Evolutionary conservation across 2,888 invertebrate genomes (phyloP), one percentile per base, ranked within the genome.

Genomic region (Hydroisotoma schaefferi): DNA sequence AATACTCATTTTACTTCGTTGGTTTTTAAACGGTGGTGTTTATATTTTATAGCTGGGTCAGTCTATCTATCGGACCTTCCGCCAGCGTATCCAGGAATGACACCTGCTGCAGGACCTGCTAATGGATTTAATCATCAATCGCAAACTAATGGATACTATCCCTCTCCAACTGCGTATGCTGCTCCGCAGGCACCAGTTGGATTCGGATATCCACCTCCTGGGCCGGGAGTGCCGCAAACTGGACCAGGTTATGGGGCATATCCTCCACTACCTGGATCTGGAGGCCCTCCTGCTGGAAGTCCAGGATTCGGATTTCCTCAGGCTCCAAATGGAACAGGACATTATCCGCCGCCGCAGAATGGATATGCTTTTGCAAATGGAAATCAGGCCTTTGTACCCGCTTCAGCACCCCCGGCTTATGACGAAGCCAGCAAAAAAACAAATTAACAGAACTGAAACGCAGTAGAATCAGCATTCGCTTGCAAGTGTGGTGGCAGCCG

Each of bases 11-110:
- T n/a, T n/a, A n/a, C n/a, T n/a, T 56, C 20, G 54, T 47, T 38
- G 47, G 38, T 38, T 52, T 20, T 55, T 28, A 20, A 20, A 18
- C 40, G 18, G 1, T 47, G n/a, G 33, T 40, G 29, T 51, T n/a
- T n/a, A n/a, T n/a, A n/a, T n/a, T 40, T 61, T 63, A 4, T 65
- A 76, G 76, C 75, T 38, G 74, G 75, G 59, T 75, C 76, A 62
- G 80, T 81, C 22, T 81, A 77, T 73, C 79, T 78, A 72, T 76
- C 75, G 26, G 78, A 79, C 53, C 78, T 78, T 25, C 81, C 81
- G 2, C 81, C 81, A 4, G 81, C 81, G 1, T 81, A 81, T 72
- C 81, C 81, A 23, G 81, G 81, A 23, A 75, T 81, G 26, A 76
- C 46, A 6, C 46, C 46, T 5, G 3, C 46, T 23, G 43, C 53